Percentiles rank a stretch among this genome's conserved stretches.
These are phyloP conservation scores for Electrophaes corylata DNA, from an alignment of 2,888 invertebrate species.

Conservation along the genomic window DNA sequence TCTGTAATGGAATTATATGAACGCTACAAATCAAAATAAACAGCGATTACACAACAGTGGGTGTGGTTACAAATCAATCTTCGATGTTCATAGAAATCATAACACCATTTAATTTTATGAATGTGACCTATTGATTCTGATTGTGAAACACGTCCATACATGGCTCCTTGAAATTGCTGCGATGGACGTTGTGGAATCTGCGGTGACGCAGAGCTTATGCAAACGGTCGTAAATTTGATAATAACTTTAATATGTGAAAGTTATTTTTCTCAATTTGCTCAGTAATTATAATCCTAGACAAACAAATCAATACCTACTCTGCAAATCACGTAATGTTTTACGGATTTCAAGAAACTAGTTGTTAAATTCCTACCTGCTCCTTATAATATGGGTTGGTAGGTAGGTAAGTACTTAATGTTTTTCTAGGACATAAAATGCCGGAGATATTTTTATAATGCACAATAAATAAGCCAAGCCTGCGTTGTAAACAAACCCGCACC, in stretches of 20 bases:
- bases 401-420: slow-evolving; percentile 6
- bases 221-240: slow-evolving; percentile 25
- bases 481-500: slow-evolving; percentile 35
- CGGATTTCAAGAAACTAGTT: background rate
- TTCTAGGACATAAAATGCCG: slow-evolving; percentile 13
- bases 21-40: slow-evolving; percentile 1
- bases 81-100: slow-evolving; percentile 20
- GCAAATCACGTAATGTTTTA: slow-evolving; percentile 2
- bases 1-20: background rate
- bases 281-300: slow-evolving; percentile 13
- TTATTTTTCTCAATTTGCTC: slow-evolving; percentile 8
- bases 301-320: slow-evolving; percentile 4
- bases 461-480: slow-evolving; percentile 23
- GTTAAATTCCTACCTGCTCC: background rate
- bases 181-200: slow-evolving; percentile 12
- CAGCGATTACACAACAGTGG: slow-evolving; percentile 4
- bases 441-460: slow-evolving; percentile 24
- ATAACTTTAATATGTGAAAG: slow-evolving; percentile 28
- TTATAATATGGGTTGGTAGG: background rate
- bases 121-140: slow-evolving; percentile 25
- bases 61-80: slow-evolving; percentile 22
- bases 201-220: slow-evolving; percentile 25
- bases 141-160: slow-evolving; percentile 27
- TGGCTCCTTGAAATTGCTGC: slow-evolving; percentile 17
- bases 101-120: slow-evolving; percentile 12